These are phyloP conservation scores for Perca fluviatilis DNA, from an alignment of 2,113 vertebrate genomes.

Conservation along the genomic window DNA sequence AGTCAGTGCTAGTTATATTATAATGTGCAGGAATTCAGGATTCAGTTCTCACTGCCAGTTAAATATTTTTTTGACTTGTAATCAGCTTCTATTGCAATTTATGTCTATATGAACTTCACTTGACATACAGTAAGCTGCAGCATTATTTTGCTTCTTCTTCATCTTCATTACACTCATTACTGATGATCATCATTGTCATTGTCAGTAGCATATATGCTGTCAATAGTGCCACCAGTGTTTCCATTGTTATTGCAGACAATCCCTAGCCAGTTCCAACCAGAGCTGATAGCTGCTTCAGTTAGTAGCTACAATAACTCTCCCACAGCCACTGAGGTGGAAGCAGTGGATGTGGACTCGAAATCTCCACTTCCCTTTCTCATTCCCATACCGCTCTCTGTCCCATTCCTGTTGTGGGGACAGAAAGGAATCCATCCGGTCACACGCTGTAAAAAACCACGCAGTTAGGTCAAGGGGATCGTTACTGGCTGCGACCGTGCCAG, in stretches of 20 bases:
- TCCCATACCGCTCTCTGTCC: slow-evolving; percentile 63
- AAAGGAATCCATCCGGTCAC: slow-evolving; percentile 81
- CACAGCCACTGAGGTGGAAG: slow-evolving; percentile 71
- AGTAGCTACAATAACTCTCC: slow-evolving; percentile 76
- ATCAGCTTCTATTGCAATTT: not conserved
- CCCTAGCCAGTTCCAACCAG: slow-evolving; percentile 31
- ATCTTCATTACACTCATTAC: no score
- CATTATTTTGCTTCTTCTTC: not conserved
- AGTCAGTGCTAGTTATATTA: not conserved
- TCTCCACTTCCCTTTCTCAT: slow-evolving; percentile 72
- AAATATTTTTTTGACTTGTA: not conserved
- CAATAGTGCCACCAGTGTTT: not conserved
- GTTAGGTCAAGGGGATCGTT: slow-evolving; percentile 59
- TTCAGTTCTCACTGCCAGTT: not conserved
- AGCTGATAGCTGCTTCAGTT: slow-evolving; percentile 35
- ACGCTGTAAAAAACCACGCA: slow-evolving; percentile 73
- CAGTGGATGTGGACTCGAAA: slow-evolving; percentile 64
- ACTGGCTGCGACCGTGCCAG: slow-evolving; percentile 54
- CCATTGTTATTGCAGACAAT: slow-evolving; percentile 35
- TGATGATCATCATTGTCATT: not conserved
- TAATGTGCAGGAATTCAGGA: not conserved
- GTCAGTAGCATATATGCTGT: not conserved
- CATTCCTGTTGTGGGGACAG: slow-evolving; percentile 72
- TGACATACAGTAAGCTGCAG: not conserved
- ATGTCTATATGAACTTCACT: not conserved